These are phyloP conservation scores for Sapajus apella DNA, from an alignment of 2,113 vertebrate species.

Conservation along the genomic window DNA sequence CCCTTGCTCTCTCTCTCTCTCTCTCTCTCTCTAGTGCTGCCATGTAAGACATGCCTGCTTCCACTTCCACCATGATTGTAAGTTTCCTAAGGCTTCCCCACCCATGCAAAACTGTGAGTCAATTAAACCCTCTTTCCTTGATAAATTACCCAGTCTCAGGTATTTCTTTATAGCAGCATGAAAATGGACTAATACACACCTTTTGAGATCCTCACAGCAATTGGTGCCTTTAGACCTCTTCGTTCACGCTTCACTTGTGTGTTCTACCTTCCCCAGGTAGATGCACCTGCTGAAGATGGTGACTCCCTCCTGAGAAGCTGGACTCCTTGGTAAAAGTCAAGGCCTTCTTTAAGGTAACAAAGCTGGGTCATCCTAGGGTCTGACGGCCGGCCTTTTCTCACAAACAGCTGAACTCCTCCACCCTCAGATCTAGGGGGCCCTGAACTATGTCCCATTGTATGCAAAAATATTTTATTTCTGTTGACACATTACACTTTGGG, in stretches of 20 bases:
- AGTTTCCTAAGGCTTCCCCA: no score
- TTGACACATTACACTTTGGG: background rate
- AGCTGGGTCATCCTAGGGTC: background rate
- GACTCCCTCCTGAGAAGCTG: background rate
- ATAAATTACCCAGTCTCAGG: no score
- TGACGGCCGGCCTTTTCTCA: fast-evolving
- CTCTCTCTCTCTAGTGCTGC: no score
- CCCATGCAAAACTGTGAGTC: no score
- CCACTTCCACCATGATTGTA: no score
- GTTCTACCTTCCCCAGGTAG: conserved; percentile 56
- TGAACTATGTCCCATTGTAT: background rate
- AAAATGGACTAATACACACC: no score
- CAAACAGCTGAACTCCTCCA: background rate
- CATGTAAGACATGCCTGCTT: no score
- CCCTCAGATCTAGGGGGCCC: background rate
- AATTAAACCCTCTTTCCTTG: no score
- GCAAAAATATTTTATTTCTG: background rate
- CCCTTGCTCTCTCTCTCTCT: no score
- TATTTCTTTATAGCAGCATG: no score
- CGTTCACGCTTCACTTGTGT: fast-evolving
- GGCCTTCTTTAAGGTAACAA: background rate
- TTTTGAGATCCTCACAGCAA: background rate
- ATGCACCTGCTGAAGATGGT: background rate
- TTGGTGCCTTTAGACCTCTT: background rate
- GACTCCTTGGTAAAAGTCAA: background rate